A percentile compares a stretch with the other conserved stretches of the same genome.
These are phyloP conservation scores for Alfaro cultratus DNA, from an alignment of 2,797 vertebrate species.

Conservation along the genomic window DNA sequence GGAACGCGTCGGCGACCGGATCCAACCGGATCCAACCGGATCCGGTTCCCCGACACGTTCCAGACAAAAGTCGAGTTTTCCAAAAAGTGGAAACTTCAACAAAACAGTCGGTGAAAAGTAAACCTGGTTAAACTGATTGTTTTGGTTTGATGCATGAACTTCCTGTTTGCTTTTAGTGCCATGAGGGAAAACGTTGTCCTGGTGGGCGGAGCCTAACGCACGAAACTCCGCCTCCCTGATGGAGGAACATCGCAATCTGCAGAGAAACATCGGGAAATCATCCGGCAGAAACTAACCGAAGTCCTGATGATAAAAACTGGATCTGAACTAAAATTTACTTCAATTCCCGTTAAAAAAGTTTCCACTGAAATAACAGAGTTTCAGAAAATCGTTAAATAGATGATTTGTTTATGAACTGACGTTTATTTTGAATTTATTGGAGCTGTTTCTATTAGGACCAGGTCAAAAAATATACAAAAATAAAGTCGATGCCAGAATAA, in stretches of 20 bases:
- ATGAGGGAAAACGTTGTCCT: background rate
- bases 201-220: constrained; percentile 21
- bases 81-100: constrained; percentile 38
- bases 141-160: constrained; percentile 57
- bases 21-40: too few relatives aligned
- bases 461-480: too few relatives aligned
- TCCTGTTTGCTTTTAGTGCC: constrained; percentile 19
- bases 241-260: constrained; percentile 64
- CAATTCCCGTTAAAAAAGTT: too few relatives aligned
- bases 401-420: background rate
- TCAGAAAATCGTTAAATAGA: too few relatives aligned
- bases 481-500: too few relatives aligned
- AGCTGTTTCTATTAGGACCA: too few relatives aligned
- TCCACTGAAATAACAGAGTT: too few relatives aligned
- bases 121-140: constrained; percentile 49
- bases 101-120: constrained; percentile 60
- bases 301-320: too few relatives aligned
- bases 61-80: constrained; percentile 19
- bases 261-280: constrained; percentile 34
- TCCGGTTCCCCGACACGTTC: constrained; percentile 38
- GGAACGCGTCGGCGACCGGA: constrained; percentile 1
- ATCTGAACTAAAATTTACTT: background rate
- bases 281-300: constrained; percentile 65
- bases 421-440: background rate
- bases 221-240: constrained; percentile 50